Evolutionary conservation across 2,888 invertebrate genomes (phyloP), one percentile per base, ranked within the genome.

Genomic region (Cheilosia vernalis): DNA sequence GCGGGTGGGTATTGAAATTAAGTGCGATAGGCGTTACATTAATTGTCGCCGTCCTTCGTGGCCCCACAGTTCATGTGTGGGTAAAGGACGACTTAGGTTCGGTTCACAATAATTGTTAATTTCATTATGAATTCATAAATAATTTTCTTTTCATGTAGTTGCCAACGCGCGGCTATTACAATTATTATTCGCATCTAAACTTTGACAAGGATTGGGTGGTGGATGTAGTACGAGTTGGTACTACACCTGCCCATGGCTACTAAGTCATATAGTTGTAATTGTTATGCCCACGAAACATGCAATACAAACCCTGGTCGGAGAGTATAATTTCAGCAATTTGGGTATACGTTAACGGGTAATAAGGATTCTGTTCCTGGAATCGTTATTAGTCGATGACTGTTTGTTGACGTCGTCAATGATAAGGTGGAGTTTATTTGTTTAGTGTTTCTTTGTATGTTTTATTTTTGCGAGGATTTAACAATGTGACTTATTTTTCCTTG

Each of bases 111-210:
- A 89, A 88, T 86, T 88, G 88, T 90, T 90, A 91, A 91, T 91
- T 91, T 91, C 90, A 90, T 91, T 91, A 91, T 88, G 89, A 90
- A 90, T 91, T 91, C 90, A 90, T 89, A 89, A 89, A 89, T 90
- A 73, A 15, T 51, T 19, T 42, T 53, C 33, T 30, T 56, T 69
- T 64, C n/a, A 55, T 66, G 64, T 76, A 85, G 81, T 85, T 85
- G 49, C 84, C 64, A 72, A 81, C 84, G 80, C 79, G 61, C 79
- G 51, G 73, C 74, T 84, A 85, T 76, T 64, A 80, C 66, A 80
- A 80, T 66, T 70, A 76, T 79, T 70, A 58, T 13, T 33, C 19
- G 24, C 44, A 76, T 85, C 80, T 76, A 56, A 51, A 37, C 37
- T 27, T 30, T 15, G 9, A 37, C 17, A 30, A 53, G 44, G 10